Base-by-base conservation (phyloP, 1,140 invertebrate species). In the Diorhabda elongata region DNA sequence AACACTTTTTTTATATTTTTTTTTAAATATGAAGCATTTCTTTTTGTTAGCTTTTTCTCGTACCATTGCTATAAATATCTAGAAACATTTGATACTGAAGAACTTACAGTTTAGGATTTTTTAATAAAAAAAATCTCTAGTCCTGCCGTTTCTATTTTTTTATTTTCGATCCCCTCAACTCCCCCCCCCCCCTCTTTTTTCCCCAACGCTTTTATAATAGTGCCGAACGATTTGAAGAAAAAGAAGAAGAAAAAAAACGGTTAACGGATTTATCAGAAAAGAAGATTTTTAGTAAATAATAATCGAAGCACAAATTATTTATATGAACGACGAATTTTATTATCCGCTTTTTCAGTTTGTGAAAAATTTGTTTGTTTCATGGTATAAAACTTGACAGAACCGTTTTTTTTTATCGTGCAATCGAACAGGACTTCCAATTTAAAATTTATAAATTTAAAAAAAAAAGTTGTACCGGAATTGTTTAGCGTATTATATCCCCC, bases 91-190 rank as follows among this genome's bases (percentile, higher is more conserved):
- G 74, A 77, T 76, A 77, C 75, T 77, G 73, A 75, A 72, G 71
- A 76, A 74, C 62, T 74, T 76, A 77, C 72, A 76, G 61, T 72
- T 75, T 77, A 77, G 76, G 74, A 71, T 78, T 77, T 77, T 80
- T 80, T 74, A 76, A 76, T 75, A 77, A 78, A 76, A 77, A 26
- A 79, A 78, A 77, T 76, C 74, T 80, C 79, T 81, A 81, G 79
- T 81, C 79, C 78, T 74, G 76, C 78, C 75, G 47, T 71, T 69
- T 76, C 71, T 78, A 70, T 74, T 77, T 26, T 71, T 75, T 76
- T 74, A 62, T 72, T 71, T 71, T 69, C 65, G 42, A 52, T 72
- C 68, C 61, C 44, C 41, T 66, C 68, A 64, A 58, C 44, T 61
- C 60, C 44, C 61, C 44, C 63, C 68, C 67, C 61, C 44, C 61